Percentiles rank a stretch among this genome's conserved stretches.
phyloP scores from a whole-genome alignment of 2,888 invertebrate genomes.

The Dione vanillae region DNA sequence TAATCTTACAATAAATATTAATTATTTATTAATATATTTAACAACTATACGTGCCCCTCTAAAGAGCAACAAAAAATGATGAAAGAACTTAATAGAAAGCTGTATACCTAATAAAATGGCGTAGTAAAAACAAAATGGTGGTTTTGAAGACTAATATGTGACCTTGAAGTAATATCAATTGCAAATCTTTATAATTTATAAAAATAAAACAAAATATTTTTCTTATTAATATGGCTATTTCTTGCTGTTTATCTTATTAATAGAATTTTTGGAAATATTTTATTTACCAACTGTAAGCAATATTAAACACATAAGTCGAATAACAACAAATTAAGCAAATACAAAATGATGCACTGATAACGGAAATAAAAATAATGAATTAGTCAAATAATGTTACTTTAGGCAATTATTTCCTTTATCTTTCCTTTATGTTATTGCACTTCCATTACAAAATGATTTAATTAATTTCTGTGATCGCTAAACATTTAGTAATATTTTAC shows the following conservation, averaged over 20 bases:
- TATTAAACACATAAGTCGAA: not conserved
- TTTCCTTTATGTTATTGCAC: too few relatives aligned
- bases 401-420: not conserved
- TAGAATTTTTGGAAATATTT: not conserved
- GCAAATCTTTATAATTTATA: slow-evolving; percentile 11
- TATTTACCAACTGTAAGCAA: not conserved
- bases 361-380: slow-evolving; percentile 2
- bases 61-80: slow-evolving; percentile 64
- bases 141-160: slow-evolving; percentile 49
- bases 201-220: not conserved
- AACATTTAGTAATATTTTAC: not conserved
- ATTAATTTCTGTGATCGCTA: not conserved
- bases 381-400: not conserved
- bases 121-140: slow-evolving; percentile 57
- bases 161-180: slow-evolving; percentile 42
- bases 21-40: slow-evolving; percentile 44
- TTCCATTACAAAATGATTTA: not conserved
- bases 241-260: not conserved
- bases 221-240: not conserved
- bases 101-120: slow-evolving; percentile 44
- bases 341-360: too few relatives aligned
- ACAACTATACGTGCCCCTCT: slow-evolving; percentile 53
- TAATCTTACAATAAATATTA: slow-evolving; percentile 74
- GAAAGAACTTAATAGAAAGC: slow-evolving; percentile 42
- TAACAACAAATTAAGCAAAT: too few relatives aligned